Base-by-base conservation (phyloP, 2,888 invertebrate species). In the Lasioglossum pauxillum region DNA sequence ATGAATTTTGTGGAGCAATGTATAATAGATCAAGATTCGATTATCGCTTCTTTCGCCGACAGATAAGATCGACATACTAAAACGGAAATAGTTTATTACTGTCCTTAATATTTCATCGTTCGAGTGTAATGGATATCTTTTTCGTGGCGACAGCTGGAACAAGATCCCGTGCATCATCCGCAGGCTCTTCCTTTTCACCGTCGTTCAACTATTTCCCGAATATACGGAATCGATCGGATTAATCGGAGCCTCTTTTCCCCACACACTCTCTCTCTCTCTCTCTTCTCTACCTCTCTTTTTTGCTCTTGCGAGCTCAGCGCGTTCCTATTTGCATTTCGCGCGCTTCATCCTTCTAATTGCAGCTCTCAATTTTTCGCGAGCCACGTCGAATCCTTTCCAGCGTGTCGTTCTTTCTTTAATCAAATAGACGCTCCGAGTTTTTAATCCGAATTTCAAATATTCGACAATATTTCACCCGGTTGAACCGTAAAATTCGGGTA, bases 261-360 rank as follows among this genome's bases (percentile, higher is more conserved):
- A 7, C 53, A 16, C 8, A 14, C 57, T 27, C 27, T 27, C 27
- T 12, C 46, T 46, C 10, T 12, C n/a, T n/a, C 53, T n/a, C 23
- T 53, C 16, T 57, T 38, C 57, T 2, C 27, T 27, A 0, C 10
- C 8, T 23, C 8, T 23, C 23, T 53, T 53, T 23, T 53, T 53
- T 53, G 8, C 53, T 53, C 8, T 64, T 0, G 12, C 14, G 44
- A 38, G 35, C 57, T 44, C n/a, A 53, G 2, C 74, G 44, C 35
- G 49, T 78, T 71, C 81, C 72, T 89, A 75, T 89, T 89, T 88
- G 49, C 82, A 73, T 79, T 87, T 80, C 79, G 72, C 80, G 84
- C 78, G 76, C 73, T 82, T 76, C 77, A 77, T 83, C 75, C 78
- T 81, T 78, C 83, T 89, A 89, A 87, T 87, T 85, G 89, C 41